Evolutionary conservation across 1,140 invertebrate genomes (phyloP), one percentile per base, ranked within the genome.

Genomic region (Ostrea edulis): DNA sequence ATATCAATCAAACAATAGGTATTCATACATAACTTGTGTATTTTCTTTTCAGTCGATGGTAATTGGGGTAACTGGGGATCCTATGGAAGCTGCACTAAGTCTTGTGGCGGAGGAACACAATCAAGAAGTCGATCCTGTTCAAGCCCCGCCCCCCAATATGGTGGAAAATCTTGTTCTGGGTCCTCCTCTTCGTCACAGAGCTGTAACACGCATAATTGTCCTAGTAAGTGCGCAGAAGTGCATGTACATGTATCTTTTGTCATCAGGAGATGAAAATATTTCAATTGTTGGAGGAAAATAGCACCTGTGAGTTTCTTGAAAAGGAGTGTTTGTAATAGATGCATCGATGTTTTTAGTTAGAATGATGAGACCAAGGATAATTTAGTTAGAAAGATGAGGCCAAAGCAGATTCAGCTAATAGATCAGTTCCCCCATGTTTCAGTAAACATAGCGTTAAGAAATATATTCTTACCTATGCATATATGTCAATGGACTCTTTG

Each of bases 81-180:
- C 29, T 85, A 85, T 35, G 54, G 52, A 29, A 29, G 52, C 5
- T 85, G 84, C 17, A 35, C 84, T 25, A n/a, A 68, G 11, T 55
- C 84, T 51, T 85, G 84, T 68, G 54, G 54, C 11, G 84, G 54
- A 11, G 84, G 84, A 65, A 68, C 29, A 7, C 53, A 85, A 29
- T 20, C 20, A 8, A 2, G 84, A 8, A 85, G n/a, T 52, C 55
- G 84, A 22, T 44, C 62, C 17, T 85, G 84, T n/a, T 55, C 53
- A 3, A 85, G 68, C 58, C 84, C 84, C 51, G 35, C 25, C 58
- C 84, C 84, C 12, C 84, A 85, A n/a, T 65, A 85, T 58, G 25
- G 25, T 44, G 84, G 84, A 8, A 29, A n/a, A 14, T 4, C 25
- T 20, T 85, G 84, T 52, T 35, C 55, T 29, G 54, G 54, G 2